Conservation (phyloP, 2,113 vertebrate genomes). For the Craseonycteris thonglongyai region DNA sequence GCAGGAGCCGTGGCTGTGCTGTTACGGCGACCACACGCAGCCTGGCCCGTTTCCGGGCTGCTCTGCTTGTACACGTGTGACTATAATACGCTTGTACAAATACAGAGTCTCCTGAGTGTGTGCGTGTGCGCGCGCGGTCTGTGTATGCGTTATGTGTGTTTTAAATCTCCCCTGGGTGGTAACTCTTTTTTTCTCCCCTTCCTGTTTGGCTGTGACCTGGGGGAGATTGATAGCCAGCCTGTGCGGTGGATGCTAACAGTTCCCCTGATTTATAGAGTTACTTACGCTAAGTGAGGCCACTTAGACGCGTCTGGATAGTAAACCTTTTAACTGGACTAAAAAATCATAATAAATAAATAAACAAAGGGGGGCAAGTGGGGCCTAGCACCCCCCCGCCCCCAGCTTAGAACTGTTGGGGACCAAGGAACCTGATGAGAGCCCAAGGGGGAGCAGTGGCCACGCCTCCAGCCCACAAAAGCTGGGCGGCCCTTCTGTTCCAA, state of each 20-base stretch:
- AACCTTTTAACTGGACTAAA: constrained; percentile 90
- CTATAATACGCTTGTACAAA: not conserved
- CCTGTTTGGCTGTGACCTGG: constrained; percentile 92
- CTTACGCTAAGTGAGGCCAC: constrained; percentile 97
- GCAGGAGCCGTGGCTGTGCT: not conserved
- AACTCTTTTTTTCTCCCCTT: constrained; percentile 81
- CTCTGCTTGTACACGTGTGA: not conserved
- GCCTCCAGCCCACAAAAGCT: not conserved
- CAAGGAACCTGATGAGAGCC: not conserved
- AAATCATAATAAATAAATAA: constrained; percentile 81
- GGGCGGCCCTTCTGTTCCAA: not conserved
- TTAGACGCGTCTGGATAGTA: constrained; percentile 88
- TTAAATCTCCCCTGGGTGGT: constrained; percentile 72
- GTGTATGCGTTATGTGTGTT: not conserved
- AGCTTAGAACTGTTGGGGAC: not conserved
- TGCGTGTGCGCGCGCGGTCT: rapidly evolving
- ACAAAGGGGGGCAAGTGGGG: constrained; percentile 59
- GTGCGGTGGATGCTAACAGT: constrained; percentile 93
- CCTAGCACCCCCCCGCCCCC: not conserved
- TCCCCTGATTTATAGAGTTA: constrained; percentile 97
- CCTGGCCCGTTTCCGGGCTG: not conserved
- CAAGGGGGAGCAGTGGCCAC: not conserved
- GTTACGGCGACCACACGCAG: not conserved
- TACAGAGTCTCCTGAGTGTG: not conserved
- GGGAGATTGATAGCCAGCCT: constrained; percentile 93